Percentiles rank a stretch among this genome's conserved stretches.
Evolutionary conservation across 1,140 invertebrate species (phyloP).

Genomic region (Pinna nobilis): DNA sequence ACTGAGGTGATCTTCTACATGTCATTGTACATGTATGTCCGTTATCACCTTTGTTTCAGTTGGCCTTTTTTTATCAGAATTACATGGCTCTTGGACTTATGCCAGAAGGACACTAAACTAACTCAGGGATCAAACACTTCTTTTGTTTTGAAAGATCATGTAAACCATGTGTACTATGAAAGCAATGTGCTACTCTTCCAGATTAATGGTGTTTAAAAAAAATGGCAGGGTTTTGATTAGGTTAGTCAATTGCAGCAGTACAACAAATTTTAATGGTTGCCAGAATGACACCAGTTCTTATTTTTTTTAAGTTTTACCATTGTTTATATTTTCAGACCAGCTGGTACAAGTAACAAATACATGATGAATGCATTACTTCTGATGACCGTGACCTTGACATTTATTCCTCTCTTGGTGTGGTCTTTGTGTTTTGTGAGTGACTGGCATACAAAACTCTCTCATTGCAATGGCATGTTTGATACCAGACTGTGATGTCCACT

Average conservation of each 20-base stretch:
- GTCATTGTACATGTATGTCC: too few relatives aligned
- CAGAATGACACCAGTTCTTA: too few relatives aligned
- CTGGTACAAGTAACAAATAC: constrained; percentile 40
- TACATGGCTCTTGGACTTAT: too few relatives aligned
- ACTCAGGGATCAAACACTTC: too few relatives aligned
- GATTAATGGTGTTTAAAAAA: not conserved
- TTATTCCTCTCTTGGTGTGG: constrained; percentile 58
- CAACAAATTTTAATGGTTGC: not conserved
- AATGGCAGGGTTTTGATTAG: not conserved
- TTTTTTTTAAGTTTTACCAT: too few relatives aligned
- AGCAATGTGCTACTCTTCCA: not conserved
- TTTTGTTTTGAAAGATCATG: too few relatives aligned
- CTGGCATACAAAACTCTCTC: constrained; percentile 56
- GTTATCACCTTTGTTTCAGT: too few relatives aligned
- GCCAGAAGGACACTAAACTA: too few relatives aligned
- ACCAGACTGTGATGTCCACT: too few relatives aligned
- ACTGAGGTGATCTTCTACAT: too few relatives aligned
- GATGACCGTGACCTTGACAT: constrained; percentile 52
- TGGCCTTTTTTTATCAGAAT: too few relatives aligned
- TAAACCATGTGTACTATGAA: too few relatives aligned
- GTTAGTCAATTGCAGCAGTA: not conserved
- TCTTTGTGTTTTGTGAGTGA: constrained; percentile 61
- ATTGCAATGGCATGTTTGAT: constrained; percentile 64
- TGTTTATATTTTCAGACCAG: constrained; percentile 45
- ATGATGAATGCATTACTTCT: constrained; percentile 59